Percentiles rank a stretch among this genome's conserved stretches.
Evolutionary conservation across 2,797 vertebrate genomes (phyloP).

Genomic region (Spinus olivaceus): DNA sequence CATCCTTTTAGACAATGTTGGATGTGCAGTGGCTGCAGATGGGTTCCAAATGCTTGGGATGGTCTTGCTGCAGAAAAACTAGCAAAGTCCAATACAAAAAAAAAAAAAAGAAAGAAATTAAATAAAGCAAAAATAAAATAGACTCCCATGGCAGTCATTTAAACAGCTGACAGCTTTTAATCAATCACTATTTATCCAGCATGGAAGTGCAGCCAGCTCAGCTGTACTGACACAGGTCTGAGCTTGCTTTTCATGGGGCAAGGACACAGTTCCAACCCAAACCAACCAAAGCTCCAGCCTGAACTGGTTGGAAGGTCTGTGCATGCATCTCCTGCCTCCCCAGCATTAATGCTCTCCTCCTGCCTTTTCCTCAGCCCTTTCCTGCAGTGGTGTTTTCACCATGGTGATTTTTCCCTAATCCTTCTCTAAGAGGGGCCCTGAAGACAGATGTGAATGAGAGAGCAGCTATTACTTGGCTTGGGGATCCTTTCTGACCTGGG

Average conservation of each 20-base stretch:
- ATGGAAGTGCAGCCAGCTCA: neutral
- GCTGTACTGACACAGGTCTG: neutral
- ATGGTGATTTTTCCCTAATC: neutral
- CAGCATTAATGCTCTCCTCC: neutral
- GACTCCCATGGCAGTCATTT: neutral
- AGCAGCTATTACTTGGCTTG: neutral
- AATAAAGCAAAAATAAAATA: neutral
- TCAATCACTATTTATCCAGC: neutral
- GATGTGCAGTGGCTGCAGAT: neutral
- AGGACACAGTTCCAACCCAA: neutral
- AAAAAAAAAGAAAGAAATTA: neutral
- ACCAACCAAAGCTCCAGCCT: neutral
- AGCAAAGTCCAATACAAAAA: neutral
- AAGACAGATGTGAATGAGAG: neutral
- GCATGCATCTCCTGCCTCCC: neutral
- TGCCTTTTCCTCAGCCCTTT: neutral
- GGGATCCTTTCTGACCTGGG: neutral
- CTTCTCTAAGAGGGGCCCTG: neutral
- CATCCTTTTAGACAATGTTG: neutral
- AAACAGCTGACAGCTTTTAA: neutral
- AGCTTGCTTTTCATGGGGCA: neutral
- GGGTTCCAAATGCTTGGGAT: neutral
- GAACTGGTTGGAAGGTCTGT: neutral
- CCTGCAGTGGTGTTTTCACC: neutral
- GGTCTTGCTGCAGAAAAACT: neutral